Evolutionary conservation across 2,797 vertebrate species (phyloP), one percentile per base, ranked within the genome.

Genomic region (Carduelis carduelis): DNA sequence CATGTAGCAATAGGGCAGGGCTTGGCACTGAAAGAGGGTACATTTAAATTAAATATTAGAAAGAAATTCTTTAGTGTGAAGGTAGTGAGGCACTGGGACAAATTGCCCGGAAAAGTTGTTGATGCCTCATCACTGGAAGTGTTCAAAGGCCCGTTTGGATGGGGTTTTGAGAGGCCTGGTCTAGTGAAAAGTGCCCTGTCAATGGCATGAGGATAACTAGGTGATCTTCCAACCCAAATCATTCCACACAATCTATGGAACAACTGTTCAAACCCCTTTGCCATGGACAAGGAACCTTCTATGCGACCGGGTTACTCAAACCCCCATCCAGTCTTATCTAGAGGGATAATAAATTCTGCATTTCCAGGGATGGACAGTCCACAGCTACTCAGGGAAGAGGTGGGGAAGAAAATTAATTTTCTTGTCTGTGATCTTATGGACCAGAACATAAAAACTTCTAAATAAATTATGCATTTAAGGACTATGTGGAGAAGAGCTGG

Each of bases 281-380:
- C 23, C 0, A 0, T 16, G 44, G 19, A 20, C 57, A 57, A 19
- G 15, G 43, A 57, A 17, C 32, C 12, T 43, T 70, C 10, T 52
- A 43, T 0, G 0, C 1, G 8, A 50, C 7, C 18, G n/a, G 27
- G 23, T 78, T 28, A 14, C 32, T 56, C 35, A 16, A 13, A 56
- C 37, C 12, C 26, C 35, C 19, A 27, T 17, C 19, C 37, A 65
- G 13, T 35, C n/a, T n/a, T 43, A 11, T n/a, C 50, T 44, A 28
- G 37, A 57, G 32, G 19, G 9, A 28, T 27, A 37, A 37, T 37
- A 37, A 37, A 37, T 52, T 9, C 18, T 16, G 12, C 24, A 14
- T 20, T 32, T 28, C 13, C 16, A 37, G 37, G 23, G 20, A 44
- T 26, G 20, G 20, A 34, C 13, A 52, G 20, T n/a, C 28, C 16